Conservation (phyloP, 2,113 vertebrate genomes). For the Xerus inauris region DNA sequence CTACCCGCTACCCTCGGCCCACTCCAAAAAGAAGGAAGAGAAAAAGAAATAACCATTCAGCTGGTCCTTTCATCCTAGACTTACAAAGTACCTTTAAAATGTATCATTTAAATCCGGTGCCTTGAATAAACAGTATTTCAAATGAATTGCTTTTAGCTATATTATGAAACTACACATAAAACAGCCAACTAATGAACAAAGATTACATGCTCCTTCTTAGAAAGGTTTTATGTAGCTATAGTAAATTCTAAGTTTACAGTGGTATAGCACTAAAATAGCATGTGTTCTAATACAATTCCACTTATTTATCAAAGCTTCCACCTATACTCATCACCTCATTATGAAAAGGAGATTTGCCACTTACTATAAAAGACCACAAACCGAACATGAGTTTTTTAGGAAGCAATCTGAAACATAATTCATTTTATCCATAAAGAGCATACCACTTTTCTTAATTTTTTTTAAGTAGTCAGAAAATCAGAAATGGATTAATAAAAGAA, state of each 20-base stretch:
- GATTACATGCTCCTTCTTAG: background rate
- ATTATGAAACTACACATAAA: constrained; percentile 49
- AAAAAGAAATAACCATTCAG: background rate
- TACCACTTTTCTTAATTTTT: background rate
- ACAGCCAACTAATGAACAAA: background rate
- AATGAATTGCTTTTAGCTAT: constrained; percentile 25
- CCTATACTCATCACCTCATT: background rate
- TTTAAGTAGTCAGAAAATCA: constrained; percentile 31
- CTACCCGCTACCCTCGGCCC: background rate
- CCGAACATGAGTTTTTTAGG: background rate
- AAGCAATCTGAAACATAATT: constrained; percentile 35
- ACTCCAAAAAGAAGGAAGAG: background rate
- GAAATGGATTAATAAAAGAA: constrained; percentile 31
- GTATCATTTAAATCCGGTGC: background rate
- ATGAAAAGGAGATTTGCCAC: constrained; percentile 11
- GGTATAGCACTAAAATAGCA: background rate
- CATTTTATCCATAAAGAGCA: background rate
- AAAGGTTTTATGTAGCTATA: background rate
- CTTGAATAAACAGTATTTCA: constrained; percentile 6
- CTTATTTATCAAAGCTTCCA: background rate
- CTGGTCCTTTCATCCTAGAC: background rate
- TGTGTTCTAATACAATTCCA: constrained; percentile 8
- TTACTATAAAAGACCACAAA: background rate
- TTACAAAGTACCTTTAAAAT: constrained; percentile 38
- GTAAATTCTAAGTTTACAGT: background rate